These are phyloP conservation scores for Eupeodes latifasciatus DNA, from an alignment of 2,888 invertebrate species.

Conservation along the genomic window DNA sequence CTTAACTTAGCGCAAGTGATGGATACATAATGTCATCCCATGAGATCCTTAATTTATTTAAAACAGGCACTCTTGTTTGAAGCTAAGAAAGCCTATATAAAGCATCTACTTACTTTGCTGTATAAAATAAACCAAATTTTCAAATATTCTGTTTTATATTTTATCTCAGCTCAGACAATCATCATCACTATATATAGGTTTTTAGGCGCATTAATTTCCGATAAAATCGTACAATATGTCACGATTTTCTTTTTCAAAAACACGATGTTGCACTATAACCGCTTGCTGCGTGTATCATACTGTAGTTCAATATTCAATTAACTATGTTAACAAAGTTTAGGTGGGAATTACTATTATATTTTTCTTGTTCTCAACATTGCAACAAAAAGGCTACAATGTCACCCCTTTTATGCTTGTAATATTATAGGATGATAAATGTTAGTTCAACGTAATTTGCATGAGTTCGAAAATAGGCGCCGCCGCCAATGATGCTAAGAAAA, in stretches of 20 bases:
- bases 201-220: constrained; percentile 54
- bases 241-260: constrained; percentile 62
- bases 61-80: too few species aligned
- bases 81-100: too few species aligned
- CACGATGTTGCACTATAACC: constrained; percentile 74
- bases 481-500: background rate
- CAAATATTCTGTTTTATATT: background rate
- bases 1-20: too few species aligned
- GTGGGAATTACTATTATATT: background rate
- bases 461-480: too few species aligned
- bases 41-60: too few species aligned
- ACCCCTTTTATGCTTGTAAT: background rate
- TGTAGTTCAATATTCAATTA: constrained; percentile 67
- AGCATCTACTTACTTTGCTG: too few species aligned
- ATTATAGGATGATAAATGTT: background rate
- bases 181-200: constrained; percentile 55
- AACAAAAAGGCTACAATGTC: background rate
- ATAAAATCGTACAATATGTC: constrained; percentile 61
- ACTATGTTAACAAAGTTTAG: background rate
- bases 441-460: constrained; percentile 15
- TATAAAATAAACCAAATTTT: too few species aligned
- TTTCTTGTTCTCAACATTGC: background rate
- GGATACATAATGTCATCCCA: too few species aligned
- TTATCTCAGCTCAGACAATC: constrained; percentile 47
- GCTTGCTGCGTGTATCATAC: constrained; percentile 62